These are phyloP conservation scores for Cyprinodon brontotheroides DNA, from an alignment of 2,113 vertebrate species.

Conservation along the genomic window DNA sequence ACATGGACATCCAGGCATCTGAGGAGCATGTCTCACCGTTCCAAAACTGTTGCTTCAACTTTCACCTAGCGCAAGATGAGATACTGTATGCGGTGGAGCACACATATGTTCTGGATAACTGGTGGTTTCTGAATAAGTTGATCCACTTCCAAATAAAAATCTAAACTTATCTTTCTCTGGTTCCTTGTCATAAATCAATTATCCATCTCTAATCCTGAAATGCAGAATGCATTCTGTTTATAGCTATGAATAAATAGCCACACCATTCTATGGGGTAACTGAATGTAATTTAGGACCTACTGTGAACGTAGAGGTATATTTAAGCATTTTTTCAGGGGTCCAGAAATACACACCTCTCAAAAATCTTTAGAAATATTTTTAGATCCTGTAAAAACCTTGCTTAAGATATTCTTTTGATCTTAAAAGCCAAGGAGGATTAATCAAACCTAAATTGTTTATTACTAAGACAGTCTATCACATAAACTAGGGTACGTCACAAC, in stretches of 20 bases:
- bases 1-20: constrained; percentile 43
- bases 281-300: too few relatives aligned
- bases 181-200: neutral
- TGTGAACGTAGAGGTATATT: too few relatives aligned
- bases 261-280: too few relatives aligned
- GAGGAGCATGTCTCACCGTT: constrained; percentile 40
- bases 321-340: too few relatives aligned
- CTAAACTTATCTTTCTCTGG: neutral
- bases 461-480: too few relatives aligned
- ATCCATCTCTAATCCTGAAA: neutral
- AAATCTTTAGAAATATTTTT: too few relatives aligned
- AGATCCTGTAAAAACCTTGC: too few relatives aligned
- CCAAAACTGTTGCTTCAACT: constrained; percentile 55
- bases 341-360: too few relatives aligned
- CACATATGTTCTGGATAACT: neutral
- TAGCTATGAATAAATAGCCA: neutral
- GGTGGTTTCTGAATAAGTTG: neutral
- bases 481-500: too few relatives aligned
- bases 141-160: neutral
- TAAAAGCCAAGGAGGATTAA: too few relatives aligned
- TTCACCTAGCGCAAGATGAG: constrained; percentile 43
- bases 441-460: too few relatives aligned
- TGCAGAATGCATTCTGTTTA: neutral
- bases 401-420: too few relatives aligned
- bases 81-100: constrained; percentile 1